Base-by-base conservation (phyloP, 2,888 invertebrate genomes). In the Candidula unifasciata region DNA sequence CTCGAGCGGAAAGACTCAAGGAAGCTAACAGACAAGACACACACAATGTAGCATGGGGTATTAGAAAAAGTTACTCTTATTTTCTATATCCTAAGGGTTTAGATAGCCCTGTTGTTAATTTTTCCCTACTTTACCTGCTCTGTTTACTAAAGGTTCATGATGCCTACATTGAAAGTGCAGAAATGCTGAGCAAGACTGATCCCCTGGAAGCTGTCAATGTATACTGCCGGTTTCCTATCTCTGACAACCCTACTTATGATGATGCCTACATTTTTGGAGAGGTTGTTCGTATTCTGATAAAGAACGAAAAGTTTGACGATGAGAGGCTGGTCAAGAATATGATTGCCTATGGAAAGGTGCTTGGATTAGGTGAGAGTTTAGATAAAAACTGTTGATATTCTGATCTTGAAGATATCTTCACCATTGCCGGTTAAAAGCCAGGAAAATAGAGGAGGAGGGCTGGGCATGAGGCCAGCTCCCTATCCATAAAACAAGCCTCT, bases 241-340 rank as follows among this genome's bases (percentile, higher is more conserved):
- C 92, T 18, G 92, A 92, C 10, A 90, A 91, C 18, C 92, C 92
- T 13, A 88, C 90, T 1, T 93, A 93, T 89, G 93, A 93, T 86
- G 93, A 93, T 89, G 93, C 93, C 18, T 93, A 90, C 88, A 93
- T 93, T 60, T 92, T 92, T 86, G 93, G 93, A 35, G 93, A 93
- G 82, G 92, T 93, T 79, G 91, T 93, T 0, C 87, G 92, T 21
- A 87, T 93, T 37, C 87, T 93, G 83, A 92, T 93, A 89, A 93
- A 93, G 86, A 88, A 88, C 18, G 92, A 93, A 87, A 91, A 92
- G 85, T 93, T 89, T 89, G 93, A 93, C 84, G 93, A 93, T 86
- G 89, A 91, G 3, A 88, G 93, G 76, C 89, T 93, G 35, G 90
- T 86, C 35, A 89, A 90, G 24, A 92, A 92, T 84, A 91, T 93